A percentile compares a stretch with the other conserved stretches of the same genome.
phyloP scores from a whole-genome alignment of 2,113 vertebrate species.

The Chlamydotis undulata region DNA sequence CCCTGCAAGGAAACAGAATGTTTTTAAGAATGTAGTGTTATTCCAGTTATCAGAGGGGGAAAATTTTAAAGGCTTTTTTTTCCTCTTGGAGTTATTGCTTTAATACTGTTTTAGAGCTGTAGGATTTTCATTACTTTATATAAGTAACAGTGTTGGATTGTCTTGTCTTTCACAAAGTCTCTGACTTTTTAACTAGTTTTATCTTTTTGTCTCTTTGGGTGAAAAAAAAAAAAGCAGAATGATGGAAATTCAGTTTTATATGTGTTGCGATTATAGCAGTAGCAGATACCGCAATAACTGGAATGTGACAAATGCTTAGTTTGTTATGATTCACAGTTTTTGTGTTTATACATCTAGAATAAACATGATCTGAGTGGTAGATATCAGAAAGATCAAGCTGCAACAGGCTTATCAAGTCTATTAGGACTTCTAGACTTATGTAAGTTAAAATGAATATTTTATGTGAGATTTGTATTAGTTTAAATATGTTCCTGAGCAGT shows the following conservation, averaged over 20 bases:
- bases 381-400: slow-evolving; percentile 6
- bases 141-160: neutral
- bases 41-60: neutral
- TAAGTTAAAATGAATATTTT: neutral
- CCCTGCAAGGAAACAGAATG: neutral
- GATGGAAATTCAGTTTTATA: neutral
- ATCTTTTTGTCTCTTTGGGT: neutral
- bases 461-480: neutral
- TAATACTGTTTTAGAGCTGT: neutral
- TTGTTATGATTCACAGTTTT: slow-evolving; percentile 1
- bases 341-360: neutral
- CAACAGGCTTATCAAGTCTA: neutral
- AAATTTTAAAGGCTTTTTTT: neutral
- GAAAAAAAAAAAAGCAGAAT: neutral
- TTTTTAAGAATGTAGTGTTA: neutral
- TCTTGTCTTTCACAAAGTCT: neutral
- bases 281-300: neutral
- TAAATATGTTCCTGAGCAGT: neutral
- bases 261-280: neutral
- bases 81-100: neutral
- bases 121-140: neutral
- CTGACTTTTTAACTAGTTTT: neutral
- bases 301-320: slow-evolving; percentile 6
- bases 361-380: slow-evolving; percentile 6
- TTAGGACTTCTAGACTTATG: neutral